Base-by-base conservation (phyloP, 1,140 invertebrate species). In the Phenacoccus solenopsis region DNA sequence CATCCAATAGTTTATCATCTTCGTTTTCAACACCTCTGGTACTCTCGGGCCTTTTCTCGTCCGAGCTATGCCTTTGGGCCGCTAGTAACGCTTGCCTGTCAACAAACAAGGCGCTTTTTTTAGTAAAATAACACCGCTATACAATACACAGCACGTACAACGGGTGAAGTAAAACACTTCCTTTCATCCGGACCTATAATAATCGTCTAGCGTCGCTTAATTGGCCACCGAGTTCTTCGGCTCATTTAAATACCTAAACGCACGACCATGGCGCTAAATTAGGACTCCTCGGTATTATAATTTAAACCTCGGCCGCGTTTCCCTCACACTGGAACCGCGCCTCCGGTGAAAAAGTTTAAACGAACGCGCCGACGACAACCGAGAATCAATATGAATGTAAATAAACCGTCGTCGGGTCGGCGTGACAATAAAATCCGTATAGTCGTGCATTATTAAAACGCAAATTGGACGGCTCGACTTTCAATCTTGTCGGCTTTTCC, bases 1-100 rank as follows among this genome's bases (percentile, higher is more conserved):
- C 92, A 78, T 94, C 91, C 73, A 95, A 81, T 27, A 91, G 85
- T 75, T 91, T 89, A 76, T 95, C 91, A 32, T 94, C 91, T 75
- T 90, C 70, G 78, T 82, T 73, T 79, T 80, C 77, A 61, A 74
- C 78, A 78, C 75, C 74, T 64, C 59, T 64, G 1, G 13, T 24
- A 69, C 75, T 70, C 71, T 80, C 75, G 74, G 79, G 77, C 74
- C 79, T 28, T 68, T 70, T 72, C 1, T 69, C 69, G 74, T 74
- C 80, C 28, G 76, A 77, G 74, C 76, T 78, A 27, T 75, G 75
- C 81, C 74, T 80, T 79, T 77, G 85, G 80, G 76, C 87, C 81
- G 89, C 89, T 78, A 93, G 84, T 77, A 93, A 82, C 69, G 90
- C 89, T 80, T 93, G 91, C 84, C 91, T 93, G 87, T 83, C 86